phyloP scores from a whole-genome alignment of 2,113 vertebrate species.

The Istiophorus platypterus region DNA sequence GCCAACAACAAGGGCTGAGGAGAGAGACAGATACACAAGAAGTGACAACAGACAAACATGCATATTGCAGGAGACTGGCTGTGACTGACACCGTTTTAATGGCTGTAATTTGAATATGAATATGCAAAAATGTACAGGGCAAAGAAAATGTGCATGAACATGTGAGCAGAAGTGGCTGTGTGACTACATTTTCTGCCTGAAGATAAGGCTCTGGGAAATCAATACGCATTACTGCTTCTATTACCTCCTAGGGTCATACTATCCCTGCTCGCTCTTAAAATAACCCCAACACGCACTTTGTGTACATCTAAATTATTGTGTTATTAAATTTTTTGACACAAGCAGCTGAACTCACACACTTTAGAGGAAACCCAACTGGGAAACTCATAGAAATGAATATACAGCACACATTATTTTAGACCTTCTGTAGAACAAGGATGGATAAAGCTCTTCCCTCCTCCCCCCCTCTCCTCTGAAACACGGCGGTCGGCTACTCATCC shows the following conservation, averaged over 20 bases:
- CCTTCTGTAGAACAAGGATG: constrained; percentile 20
- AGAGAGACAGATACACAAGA: constrained; percentile 61
- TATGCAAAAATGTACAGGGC: constrained; percentile 9
- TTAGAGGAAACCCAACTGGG: constrained; percentile 10
- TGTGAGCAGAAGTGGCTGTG: constrained; percentile 34
- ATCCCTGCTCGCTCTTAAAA: constrained; percentile 27
- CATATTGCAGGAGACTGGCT: constrained; percentile 65
- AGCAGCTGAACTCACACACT: constrained; percentile 24
- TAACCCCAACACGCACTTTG: constrained; percentile 24
- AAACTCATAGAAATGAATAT: constrained; percentile 45
- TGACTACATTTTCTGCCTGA: constrained; percentile 17
- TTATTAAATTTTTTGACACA: background rate
- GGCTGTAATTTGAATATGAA: constrained; percentile 47
- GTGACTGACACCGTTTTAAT: constrained; percentile 69
- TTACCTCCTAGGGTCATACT: constrained; percentile 48
- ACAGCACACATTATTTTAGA: constrained; percentile 30
- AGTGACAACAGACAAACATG: constrained; percentile 59
- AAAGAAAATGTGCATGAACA: constrained; percentile 1
- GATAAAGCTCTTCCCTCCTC: constrained; percentile 30
- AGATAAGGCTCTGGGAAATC: constrained; percentile 64
- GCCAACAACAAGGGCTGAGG: constrained; percentile 62
- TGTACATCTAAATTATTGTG: constrained; percentile 9
- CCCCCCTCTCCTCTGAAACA: constrained; percentile 61
- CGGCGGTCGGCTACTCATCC: constrained; percentile 74
- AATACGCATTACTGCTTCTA: constrained; percentile 75